Conservation (phyloP, 2,888 invertebrate genomes). For the Andrena trimmerana region DNA sequence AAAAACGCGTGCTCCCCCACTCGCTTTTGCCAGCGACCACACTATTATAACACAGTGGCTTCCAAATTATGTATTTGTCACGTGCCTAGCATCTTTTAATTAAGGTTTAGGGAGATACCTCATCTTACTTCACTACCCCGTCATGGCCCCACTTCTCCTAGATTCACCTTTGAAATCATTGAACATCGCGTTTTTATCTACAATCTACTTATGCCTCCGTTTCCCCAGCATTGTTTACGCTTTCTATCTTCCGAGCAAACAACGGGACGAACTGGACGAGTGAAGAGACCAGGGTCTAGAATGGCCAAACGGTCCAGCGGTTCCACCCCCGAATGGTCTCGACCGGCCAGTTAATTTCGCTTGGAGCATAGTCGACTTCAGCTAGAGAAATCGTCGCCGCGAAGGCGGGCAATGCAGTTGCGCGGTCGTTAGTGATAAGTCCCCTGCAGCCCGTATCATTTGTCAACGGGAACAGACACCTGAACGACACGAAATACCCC, state of each 20-base stretch:
- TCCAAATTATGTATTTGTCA: no score
- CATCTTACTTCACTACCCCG: no score
- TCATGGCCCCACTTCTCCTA: no score
- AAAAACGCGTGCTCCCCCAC: no score
- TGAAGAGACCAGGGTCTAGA: neutral
- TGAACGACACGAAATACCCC: neutral
- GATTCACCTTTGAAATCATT: no score
- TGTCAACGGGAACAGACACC: conserved; percentile 9
- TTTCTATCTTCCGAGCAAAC: neutral
- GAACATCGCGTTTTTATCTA: no score
- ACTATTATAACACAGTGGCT: no score
- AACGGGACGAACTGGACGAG: neutral
- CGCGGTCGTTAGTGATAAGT: neutral
- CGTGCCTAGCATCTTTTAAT: no score
- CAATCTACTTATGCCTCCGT: no score
- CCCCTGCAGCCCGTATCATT: conserved; percentile 24
- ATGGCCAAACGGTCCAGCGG: neutral
- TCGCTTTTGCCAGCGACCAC: no score
- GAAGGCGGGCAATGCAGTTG: neutral
- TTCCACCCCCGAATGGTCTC: neutral
- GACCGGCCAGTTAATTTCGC: neutral
- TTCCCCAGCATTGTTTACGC: neutral
- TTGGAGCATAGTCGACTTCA: neutral
- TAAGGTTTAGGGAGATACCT: no score
- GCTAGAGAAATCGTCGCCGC: neutral